These are phyloP conservation scores for Drosophila triauraria DNA, from an alignment of 1,140 invertebrate genomes.

Conservation along the genomic window DNA sequence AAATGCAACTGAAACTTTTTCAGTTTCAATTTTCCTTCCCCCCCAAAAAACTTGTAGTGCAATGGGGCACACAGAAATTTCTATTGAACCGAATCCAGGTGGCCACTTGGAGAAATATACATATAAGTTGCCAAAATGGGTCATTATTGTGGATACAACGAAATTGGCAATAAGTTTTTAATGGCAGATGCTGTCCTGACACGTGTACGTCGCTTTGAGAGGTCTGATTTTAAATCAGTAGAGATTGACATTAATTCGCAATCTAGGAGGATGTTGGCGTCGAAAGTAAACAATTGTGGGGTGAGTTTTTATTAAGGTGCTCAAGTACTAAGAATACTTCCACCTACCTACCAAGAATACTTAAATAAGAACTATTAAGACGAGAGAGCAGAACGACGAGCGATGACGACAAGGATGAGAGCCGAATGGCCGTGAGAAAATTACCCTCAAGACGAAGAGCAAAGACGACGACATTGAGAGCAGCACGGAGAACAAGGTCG, in stretches of 20 bases:
- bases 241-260: neutral
- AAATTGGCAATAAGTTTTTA: constrained; percentile 1
- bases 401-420: neutral
- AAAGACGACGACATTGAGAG: neutral
- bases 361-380: neutral
- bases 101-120: constrained; percentile 9
- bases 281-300: neutral
- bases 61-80: constrained; percentile 8
- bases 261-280: neutral
- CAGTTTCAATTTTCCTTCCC: constrained; percentile 15
- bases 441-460: neutral
- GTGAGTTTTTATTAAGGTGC: neutral
- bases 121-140: neutral
- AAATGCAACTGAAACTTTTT: constrained; percentile 40
- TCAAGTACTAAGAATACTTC: neutral
- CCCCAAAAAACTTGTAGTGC: constrained; percentile 7
- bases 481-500: neutral
- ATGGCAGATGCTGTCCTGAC: too few species aligned
- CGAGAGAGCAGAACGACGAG: neutral
- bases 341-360: too few species aligned
- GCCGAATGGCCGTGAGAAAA: neutral
- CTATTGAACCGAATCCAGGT: constrained; percentile 62
- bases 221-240: neutral
- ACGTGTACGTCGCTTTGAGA: too few species aligned
- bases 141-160: neutral